Evolutionary conservation across 2,797 vertebrate genomes (phyloP).

Genomic region (Arctocebus calabarensis): DNA sequence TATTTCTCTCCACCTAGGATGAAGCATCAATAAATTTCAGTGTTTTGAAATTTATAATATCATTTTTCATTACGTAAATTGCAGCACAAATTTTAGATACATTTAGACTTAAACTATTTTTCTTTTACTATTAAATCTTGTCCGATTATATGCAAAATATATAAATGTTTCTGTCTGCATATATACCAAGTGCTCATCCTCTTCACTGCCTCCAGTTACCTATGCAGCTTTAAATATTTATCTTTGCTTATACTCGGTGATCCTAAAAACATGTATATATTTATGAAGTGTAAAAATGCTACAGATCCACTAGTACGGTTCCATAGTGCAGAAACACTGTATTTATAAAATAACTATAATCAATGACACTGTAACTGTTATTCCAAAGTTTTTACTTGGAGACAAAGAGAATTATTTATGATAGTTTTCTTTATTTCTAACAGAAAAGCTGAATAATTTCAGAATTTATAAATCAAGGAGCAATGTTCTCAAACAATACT

Average conservation of each 20-base stretch:
- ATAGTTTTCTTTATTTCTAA: neutral
- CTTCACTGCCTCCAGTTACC: neutral
- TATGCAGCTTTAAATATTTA: neutral
- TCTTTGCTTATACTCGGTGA: neutral
- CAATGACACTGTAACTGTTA: neutral
- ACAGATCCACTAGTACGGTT: neutral
- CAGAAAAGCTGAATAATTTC: neutral
- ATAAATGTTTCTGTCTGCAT: neutral
- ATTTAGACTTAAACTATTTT: neutral
- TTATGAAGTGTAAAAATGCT: neutral
- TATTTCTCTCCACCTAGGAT: neutral
- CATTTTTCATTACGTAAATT: conserved; percentile 23
- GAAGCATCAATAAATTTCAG: neutral
- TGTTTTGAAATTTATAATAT: conserved; percentile 5
- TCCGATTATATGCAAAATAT: neutral
- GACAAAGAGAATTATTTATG: neutral
- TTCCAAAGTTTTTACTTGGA: neutral
- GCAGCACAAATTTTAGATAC: conserved; percentile 11
- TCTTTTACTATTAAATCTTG: neutral
- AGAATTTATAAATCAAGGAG: neutral
- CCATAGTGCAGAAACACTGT: neutral
- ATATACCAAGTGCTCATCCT: neutral
- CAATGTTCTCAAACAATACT: neutral
- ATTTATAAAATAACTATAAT: neutral
- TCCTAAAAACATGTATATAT: neutral